Percentiles rank a stretch among this genome's conserved stretches.
These are phyloP conservation scores for Athalia rosae DNA, from an alignment of 2,888 invertebrate species.

Conservation along the genomic window DNA sequence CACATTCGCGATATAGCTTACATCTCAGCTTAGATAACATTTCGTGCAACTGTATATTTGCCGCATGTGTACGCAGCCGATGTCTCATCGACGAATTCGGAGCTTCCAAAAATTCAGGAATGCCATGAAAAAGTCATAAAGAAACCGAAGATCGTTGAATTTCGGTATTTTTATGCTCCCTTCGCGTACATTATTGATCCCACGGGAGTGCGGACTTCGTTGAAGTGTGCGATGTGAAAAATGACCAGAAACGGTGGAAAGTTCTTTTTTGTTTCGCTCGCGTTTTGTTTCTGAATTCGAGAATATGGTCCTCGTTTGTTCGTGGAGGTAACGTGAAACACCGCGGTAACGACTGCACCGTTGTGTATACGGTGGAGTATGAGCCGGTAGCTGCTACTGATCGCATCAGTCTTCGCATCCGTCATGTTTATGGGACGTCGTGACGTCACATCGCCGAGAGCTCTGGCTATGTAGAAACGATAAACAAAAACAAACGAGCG, in stretches of 20 bases:
- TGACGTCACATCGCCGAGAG: slow-evolving; percentile 55
- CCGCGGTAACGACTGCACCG: too few species aligned
- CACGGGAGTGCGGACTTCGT: not conserved
- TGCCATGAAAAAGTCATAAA: too few species aligned
- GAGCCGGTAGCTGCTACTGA: not conserved
- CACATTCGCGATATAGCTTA: too few species aligned
- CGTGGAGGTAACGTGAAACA: not conserved
- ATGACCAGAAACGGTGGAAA: not conserved
- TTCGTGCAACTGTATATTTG: too few species aligned
- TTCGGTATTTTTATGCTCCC: not conserved
- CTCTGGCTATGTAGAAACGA: slow-evolving; percentile 49
- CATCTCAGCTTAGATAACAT: too few species aligned
- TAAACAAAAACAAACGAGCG: slow-evolving; percentile 71
- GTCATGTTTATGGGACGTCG: slow-evolving; percentile 67
- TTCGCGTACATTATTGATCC: slow-evolving; percentile 2
- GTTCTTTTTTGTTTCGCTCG: not conserved
- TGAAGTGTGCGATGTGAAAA: slow-evolving; percentile 11
- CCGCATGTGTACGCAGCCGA: too few species aligned
- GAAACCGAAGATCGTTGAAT: too few species aligned
- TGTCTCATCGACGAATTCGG: too few species aligned
- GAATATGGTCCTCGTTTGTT: slow-evolving; percentile 42
- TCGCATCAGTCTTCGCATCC: slow-evolving; percentile 56
- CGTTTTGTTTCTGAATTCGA: slow-evolving; percentile 21
- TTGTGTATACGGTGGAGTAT: too few species aligned
- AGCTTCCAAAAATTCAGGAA: too few species aligned